Percentiles rank a stretch among this genome's conserved stretches.
Conservation (phyloP, 2,113 vertebrate genomes). For the Lasiurus borealis region DNA sequence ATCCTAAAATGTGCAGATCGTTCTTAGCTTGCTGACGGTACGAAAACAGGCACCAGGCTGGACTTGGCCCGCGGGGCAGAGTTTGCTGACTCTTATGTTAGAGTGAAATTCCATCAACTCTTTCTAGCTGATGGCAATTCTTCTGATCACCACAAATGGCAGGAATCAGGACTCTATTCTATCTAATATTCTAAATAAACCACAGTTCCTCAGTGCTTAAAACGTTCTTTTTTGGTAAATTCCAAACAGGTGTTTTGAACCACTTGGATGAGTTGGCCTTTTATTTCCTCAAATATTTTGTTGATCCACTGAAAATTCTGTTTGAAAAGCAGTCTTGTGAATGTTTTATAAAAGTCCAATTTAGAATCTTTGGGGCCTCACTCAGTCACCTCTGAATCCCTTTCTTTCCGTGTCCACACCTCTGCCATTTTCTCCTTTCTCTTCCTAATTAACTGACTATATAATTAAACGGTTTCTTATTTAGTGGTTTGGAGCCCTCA, state of each 20-base stretch:
- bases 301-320: not conserved
- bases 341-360: conserved; percentile 7
- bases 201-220: not conserved
- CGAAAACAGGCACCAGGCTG: not conserved
- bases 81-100: not conserved
- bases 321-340: conserved; percentile 13
- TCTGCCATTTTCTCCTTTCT: not conserved
- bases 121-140: not conserved
- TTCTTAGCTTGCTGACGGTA: not conserved
- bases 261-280: not conserved
- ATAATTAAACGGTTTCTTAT: conserved; percentile 52
- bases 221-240: not conserved
- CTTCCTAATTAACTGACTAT: conserved; percentile 31
- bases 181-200: not conserved
- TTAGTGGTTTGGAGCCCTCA: conserved; percentile 17
- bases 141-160: not conserved
- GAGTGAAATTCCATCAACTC: not conserved
- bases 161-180: not conserved
- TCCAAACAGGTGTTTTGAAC: conserved; percentile 25
- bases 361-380: not conserved
- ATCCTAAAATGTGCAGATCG: not conserved
- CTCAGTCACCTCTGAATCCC: not conserved
- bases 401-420: not conserved
- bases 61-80: fast-evolving
- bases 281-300: conserved; percentile 30